Conservation (phyloP, 2,113 vertebrate species). For the Alligator mississippiensis region DNA sequence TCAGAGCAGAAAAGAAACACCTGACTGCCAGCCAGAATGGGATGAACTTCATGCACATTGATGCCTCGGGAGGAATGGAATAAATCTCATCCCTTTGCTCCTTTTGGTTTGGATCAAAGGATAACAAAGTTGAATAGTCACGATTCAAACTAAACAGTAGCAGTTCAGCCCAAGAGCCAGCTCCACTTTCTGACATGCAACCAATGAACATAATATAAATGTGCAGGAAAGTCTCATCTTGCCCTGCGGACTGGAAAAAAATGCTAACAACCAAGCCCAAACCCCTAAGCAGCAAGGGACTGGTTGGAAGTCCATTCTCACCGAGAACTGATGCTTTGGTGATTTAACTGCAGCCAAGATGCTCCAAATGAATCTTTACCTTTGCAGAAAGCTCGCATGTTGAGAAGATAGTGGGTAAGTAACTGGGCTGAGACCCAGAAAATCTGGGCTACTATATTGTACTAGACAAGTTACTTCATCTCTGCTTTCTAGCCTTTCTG, state of each 20-base stretch:
- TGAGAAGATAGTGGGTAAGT: not conserved
- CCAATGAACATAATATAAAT: constrained; percentile 53
- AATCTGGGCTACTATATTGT: no score
- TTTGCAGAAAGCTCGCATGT: not conserved
- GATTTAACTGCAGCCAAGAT: rapidly evolving
- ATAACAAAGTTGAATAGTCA: constrained; percentile 22
- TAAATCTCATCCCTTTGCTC: constrained; percentile 27
- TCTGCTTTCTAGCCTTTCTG: no score
- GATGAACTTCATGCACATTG: no score
- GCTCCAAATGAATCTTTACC: not conserved
- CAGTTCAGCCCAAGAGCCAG: constrained; percentile 52
- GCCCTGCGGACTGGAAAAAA: constrained; percentile 50
- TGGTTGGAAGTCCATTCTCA: constrained; percentile 8
- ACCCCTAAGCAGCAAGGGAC: not conserved
- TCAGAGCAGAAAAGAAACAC: no score
- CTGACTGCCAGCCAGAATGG: no score
- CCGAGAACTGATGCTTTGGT: not conserved
- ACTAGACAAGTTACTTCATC: no score
- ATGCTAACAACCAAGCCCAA: constrained; percentile 20
- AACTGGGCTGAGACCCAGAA: no score
- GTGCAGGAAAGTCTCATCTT: constrained; percentile 60
- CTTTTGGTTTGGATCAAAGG: constrained; percentile 28
- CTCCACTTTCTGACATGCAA: constrained; percentile 54
- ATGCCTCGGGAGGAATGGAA: not conserved
- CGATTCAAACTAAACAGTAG: constrained; percentile 46